Evolutionary conservation across 2,113 vertebrate species (phyloP).

Genomic region (Aythya baeri): DNA sequence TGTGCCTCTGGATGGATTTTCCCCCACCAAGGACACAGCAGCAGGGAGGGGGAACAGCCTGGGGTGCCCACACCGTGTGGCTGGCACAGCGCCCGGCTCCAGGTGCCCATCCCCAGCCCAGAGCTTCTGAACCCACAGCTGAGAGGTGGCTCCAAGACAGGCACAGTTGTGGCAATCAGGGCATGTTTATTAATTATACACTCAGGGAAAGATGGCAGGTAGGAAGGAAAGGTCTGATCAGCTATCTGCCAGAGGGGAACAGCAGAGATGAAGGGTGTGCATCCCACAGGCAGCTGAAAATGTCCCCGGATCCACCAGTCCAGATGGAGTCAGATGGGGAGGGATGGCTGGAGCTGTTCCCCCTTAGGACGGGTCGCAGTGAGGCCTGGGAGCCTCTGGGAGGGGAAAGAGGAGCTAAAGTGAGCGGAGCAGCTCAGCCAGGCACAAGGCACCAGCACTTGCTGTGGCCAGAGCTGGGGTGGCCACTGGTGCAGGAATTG

Average conservation of each 20-base stretch:
- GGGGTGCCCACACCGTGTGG: not conserved
- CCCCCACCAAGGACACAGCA: not conserved
- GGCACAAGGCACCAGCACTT: not conserved
- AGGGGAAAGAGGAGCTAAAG: not conserved
- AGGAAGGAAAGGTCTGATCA: not conserved
- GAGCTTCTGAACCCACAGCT: not conserved
- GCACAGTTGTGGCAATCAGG: not conserved
- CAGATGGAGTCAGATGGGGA: not conserved
- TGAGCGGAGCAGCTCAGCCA: fast-evolving
- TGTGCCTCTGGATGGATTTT: not conserved
- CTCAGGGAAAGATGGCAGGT: not conserved
- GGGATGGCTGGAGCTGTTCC: not conserved
- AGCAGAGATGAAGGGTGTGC: not conserved
- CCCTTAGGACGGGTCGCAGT: not conserved
- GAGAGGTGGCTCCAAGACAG: not conserved
- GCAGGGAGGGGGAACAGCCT: fast-evolving
- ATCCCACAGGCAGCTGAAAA: not conserved
- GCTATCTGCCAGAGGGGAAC: not conserved
- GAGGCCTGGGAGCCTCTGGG: fast-evolving
- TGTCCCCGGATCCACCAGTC: not conserved
- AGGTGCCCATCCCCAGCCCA: not conserved
- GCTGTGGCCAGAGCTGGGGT: not conserved
- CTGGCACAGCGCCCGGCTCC: not conserved
- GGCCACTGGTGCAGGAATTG: not conserved
- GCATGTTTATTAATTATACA: not conserved